Evolutionary conservation across 2,797 vertebrate species (phyloP).

Genomic region (Martes flavigula): DNA sequence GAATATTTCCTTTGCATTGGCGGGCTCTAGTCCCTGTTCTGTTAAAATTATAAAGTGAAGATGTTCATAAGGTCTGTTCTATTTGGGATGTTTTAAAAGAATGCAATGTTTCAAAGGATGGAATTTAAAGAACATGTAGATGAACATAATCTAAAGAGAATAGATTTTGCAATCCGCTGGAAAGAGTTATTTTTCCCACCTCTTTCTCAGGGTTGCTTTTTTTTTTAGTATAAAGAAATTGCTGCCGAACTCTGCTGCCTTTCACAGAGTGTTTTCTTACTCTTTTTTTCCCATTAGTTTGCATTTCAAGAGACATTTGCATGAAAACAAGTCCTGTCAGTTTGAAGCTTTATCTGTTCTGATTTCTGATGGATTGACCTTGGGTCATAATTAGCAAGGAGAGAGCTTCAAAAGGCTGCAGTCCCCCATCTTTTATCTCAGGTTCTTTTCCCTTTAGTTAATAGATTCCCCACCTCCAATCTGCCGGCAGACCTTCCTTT

Average conservation of each 20-base stretch:
- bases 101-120: background rate
- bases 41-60: background rate
- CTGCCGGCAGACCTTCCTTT: background rate
- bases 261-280: background rate
- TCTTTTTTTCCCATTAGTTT: background rate
- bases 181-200: background rate
- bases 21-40: background rate
- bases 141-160: background rate
- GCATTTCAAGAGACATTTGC: constrained; percentile 64
- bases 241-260: background rate
- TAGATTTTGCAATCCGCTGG: background rate
- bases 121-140: background rate
- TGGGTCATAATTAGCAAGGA: background rate
- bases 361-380: constrained; percentile 21
- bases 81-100: constrained; percentile 16
- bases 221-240: background rate
- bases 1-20: constrained; percentile 9
- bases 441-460: background rate
- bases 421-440: background rate
- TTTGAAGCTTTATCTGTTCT: constrained; percentile 33
- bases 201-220: background rate
- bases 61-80: background rate
- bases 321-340: constrained; percentile 39
- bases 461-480: background rate
- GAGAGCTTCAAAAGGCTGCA: constrained; percentile 29